These are phyloP conservation scores for Allophyes oxyacanthae DNA, from an alignment of 2,888 invertebrate genomes.

Conservation along the genomic window DNA sequence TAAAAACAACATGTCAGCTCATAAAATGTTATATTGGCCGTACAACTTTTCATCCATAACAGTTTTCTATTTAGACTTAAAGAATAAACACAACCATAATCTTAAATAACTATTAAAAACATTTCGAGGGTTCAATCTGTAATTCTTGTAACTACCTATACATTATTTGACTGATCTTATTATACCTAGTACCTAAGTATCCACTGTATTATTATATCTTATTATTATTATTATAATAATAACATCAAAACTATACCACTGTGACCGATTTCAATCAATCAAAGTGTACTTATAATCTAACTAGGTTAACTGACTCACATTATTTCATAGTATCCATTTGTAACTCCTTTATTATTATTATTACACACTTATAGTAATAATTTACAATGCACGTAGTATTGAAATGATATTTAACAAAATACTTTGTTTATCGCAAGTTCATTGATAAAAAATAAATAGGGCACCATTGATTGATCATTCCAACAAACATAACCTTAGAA, in stretches of 20 bases:
- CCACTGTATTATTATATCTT: no score
- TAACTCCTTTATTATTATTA: neutral
- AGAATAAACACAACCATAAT: no score
- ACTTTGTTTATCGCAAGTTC: constrained; percentile 34
- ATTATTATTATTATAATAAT: constrained; percentile 4
- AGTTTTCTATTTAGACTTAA: no score
- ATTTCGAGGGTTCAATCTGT: no score
- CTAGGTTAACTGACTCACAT: constrained; percentile 52
- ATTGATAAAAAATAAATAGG: constrained; percentile 28
- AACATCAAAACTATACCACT: constrained; percentile 16
- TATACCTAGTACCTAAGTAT: no score
- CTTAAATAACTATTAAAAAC: no score
- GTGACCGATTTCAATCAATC: constrained; percentile 36
- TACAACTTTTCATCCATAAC: no score
- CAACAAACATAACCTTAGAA: constrained; percentile 19
- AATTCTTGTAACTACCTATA: no score
- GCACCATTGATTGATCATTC: constrained; percentile 10
- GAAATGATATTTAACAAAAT: constrained; percentile 29
- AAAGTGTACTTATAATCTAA: constrained; percentile 44
- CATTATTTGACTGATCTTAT: no score
- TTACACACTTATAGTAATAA: neutral
- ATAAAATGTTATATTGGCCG: no score
- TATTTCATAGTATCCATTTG: constrained; percentile 8
- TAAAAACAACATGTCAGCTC: no score
- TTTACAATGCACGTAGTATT: constrained; percentile 20